These are phyloP conservation scores for Nyctibius grandis DNA, from an alignment of 2,797 vertebrate genomes.

Conservation along the genomic window DNA sequence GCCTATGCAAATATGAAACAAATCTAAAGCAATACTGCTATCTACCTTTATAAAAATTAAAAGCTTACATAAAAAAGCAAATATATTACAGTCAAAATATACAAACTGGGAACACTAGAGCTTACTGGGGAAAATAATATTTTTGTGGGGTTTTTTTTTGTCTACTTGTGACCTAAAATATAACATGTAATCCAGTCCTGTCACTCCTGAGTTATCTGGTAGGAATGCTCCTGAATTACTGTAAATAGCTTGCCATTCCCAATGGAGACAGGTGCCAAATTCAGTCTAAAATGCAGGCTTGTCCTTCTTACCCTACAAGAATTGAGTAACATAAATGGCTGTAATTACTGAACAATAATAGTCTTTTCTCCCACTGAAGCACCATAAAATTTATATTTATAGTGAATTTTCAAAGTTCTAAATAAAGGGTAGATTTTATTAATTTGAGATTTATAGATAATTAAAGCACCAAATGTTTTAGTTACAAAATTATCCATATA, in stretches of 20 bases:
- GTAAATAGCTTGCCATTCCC: constrained; percentile 7
- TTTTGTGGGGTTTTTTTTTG: background rate
- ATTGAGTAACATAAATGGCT: background rate
- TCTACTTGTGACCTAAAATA: background rate
- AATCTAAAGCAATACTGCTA: background rate
- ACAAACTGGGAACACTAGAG: background rate
- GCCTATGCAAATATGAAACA: background rate
- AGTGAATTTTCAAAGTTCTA: background rate
- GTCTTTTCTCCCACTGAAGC: background rate
- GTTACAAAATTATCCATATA: background rate
- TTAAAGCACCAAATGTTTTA: background rate
- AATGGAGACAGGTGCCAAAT: background rate
- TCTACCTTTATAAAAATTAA: background rate
- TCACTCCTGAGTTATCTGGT: background rate
- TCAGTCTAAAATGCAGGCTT: background rate
- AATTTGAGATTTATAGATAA: background rate
- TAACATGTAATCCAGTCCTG: background rate
- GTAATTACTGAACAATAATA: background rate
- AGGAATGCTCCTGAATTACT: background rate
- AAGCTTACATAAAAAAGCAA: background rate
- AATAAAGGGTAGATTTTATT: background rate
- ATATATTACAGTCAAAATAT: background rate
- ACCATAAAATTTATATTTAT: background rate
- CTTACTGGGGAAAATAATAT: background rate
- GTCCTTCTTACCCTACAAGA: background rate